phyloP scores from a whole-genome alignment of 2,888 invertebrate species.

The Xestia ashworthii region DNA sequence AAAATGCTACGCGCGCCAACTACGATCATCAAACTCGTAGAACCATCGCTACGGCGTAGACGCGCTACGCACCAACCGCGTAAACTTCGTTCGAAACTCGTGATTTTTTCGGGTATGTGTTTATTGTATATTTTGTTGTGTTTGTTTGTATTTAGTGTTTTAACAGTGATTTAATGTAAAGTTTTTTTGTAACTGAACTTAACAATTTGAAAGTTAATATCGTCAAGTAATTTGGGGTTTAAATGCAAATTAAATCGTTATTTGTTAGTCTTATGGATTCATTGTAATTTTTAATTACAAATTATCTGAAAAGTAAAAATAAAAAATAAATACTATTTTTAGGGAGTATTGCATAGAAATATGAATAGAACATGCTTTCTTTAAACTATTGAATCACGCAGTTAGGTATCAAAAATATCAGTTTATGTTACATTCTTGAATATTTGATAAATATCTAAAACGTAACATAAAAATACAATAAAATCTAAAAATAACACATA shows the following conservation, averaged over 20 bases:
- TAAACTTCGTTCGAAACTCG: constrained; percentile 69
- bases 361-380: background rate
- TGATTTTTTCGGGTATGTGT: constrained; percentile 62
- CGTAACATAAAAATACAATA: background rate
- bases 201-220: background rate
- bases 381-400: background rate
- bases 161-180: constrained; percentile 29
- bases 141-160: constrained; percentile 40
- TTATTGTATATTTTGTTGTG: constrained; percentile 42
- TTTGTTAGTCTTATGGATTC: background rate
- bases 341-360: background rate
- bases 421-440: background rate
- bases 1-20: constrained; percentile 80
- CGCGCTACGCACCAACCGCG: constrained; percentile 79
- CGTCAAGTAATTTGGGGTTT: background rate
- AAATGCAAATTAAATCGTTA: background rate
- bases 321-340: background rate
- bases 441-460: background rate
- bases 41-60: constrained; percentile 83
- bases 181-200: background rate
- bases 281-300: background rate
- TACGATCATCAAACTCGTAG: constrained; percentile 82
- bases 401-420: background rate
- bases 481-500: background rate
- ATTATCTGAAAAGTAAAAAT: background rate